Base-by-base conservation (phyloP, 2,888 invertebrate genomes). In the Polia nebulosa region DNA sequence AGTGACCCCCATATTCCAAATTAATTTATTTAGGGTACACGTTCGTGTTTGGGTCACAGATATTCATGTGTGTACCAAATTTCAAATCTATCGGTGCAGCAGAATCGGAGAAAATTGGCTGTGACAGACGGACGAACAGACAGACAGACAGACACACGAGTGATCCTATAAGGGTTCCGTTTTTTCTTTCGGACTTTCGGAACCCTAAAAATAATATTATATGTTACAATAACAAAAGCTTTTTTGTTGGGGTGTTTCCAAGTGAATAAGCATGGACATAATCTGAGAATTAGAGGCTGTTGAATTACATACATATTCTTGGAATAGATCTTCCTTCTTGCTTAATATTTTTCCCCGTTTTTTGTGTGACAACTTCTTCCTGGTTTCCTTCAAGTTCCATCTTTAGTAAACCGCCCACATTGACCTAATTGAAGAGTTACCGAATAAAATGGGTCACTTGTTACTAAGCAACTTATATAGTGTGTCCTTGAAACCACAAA, bases 191-290 rank as follows among this genome's bases (percentile, higher is more conserved):
- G n/a, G n/a, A n/a, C n/a, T n/a, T n/a, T n/a, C n/a, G n/a, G n/a
- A n/a, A n/a, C n/a, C n/a, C n/a, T n/a, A n/a, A n/a, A 79, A 49
- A 51, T 53, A 58, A 56, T 34, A 44, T 17, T 15, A 8, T 49
- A 36, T 59, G 36, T 22, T 41, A 53, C 52, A 34, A 39, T 17
- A 80, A 39, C 29, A 47, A 49, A 51, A 71, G 57, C 29, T 52
- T 55, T 53, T 65, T 57, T 57, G 22, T 39, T 61, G 17, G 66
- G 51, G 39, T 49, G 29, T 60, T 65, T 65, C 47, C 39, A 58
- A 80, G 27, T 32, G 11, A 17, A 41, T 64, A 9, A 49, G 25
- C 53, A 45, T 34, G 17, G n/a, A 13, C 52, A 53, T 57, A 59
- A 51, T 44, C 25, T 32, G 36, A 39, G 44, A 61, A 67, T 75